Percentiles rank a stretch among this genome's conserved stretches.
Conservation (phyloP, 2,888 invertebrate genomes). For the Ptilodon capucinus region DNA sequence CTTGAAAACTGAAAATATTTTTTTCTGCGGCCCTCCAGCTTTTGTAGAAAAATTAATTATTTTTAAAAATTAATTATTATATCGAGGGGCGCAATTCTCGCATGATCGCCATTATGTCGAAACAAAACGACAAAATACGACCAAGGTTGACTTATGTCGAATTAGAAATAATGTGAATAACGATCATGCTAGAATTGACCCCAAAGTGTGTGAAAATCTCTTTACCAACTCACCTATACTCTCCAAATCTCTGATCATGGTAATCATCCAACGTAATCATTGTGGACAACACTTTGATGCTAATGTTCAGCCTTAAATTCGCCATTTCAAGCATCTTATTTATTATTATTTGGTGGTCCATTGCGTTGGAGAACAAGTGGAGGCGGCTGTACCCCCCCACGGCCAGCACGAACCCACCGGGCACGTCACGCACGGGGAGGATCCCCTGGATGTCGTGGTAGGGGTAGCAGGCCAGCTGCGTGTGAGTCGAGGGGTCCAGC, state of each 20-base stretch:
- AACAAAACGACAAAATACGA: too few species aligned
- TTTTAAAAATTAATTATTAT: too few species aligned
- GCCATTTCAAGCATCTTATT: slow-evolving; percentile 93
- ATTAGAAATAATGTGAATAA: too few species aligned
- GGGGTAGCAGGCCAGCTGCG: slow-evolving; percentile 85
- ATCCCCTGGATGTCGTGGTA: slow-evolving; percentile 76
- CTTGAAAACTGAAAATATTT: too few species aligned
- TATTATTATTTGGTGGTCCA: slow-evolving; percentile 93
- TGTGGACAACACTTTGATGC: slow-evolving; percentile 91
- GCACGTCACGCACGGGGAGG: slow-evolving; percentile 90
- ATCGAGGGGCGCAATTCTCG: too few species aligned
- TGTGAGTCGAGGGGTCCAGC: slow-evolving; percentile 92
- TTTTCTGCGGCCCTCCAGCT: too few species aligned
- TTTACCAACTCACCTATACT: slow-evolving; percentile 92
- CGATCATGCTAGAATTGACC: too few species aligned
- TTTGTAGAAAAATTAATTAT: too few species aligned
- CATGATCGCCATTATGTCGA: too few species aligned
- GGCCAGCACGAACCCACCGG: slow-evolving; percentile 96
- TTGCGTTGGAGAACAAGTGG: slow-evolving; percentile 92
- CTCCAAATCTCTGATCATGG: slow-evolving; percentile 93
- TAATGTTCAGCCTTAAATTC: slow-evolving; percentile 89
- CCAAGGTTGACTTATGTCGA: too few species aligned
- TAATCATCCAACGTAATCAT: slow-evolving; percentile 94
- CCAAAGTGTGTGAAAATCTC: too few species aligned
- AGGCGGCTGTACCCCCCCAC: slow-evolving; percentile 95